Base-by-base conservation (phyloP, 2,888 invertebrate species). In the Troglohyphantes excavatus region DNA sequence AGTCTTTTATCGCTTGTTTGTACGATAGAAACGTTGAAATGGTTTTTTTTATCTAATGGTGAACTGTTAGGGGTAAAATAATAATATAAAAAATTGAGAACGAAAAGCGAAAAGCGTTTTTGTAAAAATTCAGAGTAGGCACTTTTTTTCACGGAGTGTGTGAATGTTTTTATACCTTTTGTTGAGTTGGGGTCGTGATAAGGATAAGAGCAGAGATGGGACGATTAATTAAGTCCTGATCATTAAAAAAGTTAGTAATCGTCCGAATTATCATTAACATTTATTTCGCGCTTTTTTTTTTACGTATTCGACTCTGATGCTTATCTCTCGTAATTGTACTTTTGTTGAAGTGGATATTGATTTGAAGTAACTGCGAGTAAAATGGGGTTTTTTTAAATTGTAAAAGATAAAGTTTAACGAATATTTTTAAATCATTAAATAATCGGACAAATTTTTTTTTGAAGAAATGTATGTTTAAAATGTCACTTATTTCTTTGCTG, bases 1-100 rank as follows among this genome's bases (percentile, higher is more conserved):
- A 86, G 85, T 70, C 76, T 86, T 86, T 86, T 86, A 86, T 86
- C 76, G 53, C 78, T 82, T 82, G 68, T 82, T 82, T 70, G 70
- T 82, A 70, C 59, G n/a, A 82, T 26, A 68, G 59, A n/a, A 53
- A 43, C 9, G 59, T 19, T 33, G 26, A 33, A 61, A 26, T 33
- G 9, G 26, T 72, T 72, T 83, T 82, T 83, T 53, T 53, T 53
- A 17, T 76, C 23, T 59, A 29, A 7, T 26, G 39, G 17, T 61
- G 43, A n/a, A 19, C 68, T 61, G 33, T 68, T 13, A n/a, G n/a
- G 53, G 17, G 53, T 33, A n/a, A 39, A 39, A 39, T 39, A 39
- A 39, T n/a, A n/a, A n/a, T n/a, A n/a, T 26, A 27, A 65, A 63
- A 65, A 5, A 11, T 6, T 27, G 39, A 43, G 19, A 43, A 43